These are phyloP conservation scores for Ooceraea biroi DNA, from an alignment of 1,140 invertebrate species.

Conservation along the genomic window DNA sequence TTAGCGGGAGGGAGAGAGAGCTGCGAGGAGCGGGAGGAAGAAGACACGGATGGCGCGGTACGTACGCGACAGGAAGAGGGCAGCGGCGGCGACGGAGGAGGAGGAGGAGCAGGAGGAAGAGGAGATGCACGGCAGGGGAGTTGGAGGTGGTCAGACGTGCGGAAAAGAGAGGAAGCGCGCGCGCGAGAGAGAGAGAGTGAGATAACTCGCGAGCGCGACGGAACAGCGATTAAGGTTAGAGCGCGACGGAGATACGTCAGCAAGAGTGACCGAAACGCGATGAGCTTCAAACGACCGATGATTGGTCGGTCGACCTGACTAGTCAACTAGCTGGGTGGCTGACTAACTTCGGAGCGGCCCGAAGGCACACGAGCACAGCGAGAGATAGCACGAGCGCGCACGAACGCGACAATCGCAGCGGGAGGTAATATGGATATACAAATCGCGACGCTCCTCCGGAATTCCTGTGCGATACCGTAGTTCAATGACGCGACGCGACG, in stretches of 20 bases:
- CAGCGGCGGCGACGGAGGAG: not conserved
- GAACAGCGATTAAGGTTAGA: conserved; percentile 37
- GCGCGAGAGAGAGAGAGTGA: conserved; percentile 17
- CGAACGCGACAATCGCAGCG: conserved; percentile 40
- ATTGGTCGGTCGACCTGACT: conserved; percentile 7
- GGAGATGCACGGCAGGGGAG: not conserved
- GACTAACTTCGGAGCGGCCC: not conserved
- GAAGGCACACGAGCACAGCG: not conserved
- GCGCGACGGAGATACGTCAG: conserved; percentile 3
- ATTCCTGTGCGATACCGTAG: not conserved
- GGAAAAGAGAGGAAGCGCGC: conserved; percentile 32
- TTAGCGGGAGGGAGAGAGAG: conserved; percentile 30
- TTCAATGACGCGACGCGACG: not conserved
- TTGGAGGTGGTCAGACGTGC: no score
- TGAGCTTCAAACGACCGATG: not conserved
- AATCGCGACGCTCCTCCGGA: not conserved
- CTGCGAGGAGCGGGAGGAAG: conserved; percentile 9
- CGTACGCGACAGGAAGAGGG: conserved; percentile 48
- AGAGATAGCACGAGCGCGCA: no score
- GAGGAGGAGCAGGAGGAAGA: conserved; percentile 21
- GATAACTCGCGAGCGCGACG: not conserved
- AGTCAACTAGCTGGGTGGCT: not conserved
- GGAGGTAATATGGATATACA: not conserved
- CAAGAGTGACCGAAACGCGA: not conserved
- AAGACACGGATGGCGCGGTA: conserved; percentile 36